Conservation (phyloP, 35 echinoderm and acorn worm genomes). For the Lytechinus variegatus region DNA sequence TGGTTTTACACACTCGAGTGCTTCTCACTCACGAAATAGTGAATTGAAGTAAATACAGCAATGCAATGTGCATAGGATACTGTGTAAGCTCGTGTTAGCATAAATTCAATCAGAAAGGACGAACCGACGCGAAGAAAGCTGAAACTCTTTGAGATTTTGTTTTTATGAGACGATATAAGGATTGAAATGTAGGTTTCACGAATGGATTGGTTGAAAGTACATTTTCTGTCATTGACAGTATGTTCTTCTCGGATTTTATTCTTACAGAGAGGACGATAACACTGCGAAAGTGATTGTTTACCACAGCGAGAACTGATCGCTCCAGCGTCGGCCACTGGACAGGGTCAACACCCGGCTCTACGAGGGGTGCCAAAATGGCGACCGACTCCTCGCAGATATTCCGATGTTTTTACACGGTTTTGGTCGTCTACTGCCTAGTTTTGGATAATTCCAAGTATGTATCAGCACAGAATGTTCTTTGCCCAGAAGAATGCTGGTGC, state of each 20-base stretch:
- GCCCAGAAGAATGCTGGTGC: constrained; percentile 66
- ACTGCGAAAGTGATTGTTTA: constrained; percentile 50
- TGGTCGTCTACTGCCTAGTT: constrained; percentile 24
- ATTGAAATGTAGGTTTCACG: constrained; percentile 46
- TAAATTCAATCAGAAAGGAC: background rate
- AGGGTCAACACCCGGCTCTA: constrained; percentile 53
- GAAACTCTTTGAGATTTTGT: background rate
- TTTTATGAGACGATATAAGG: background rate
- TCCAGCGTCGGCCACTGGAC: constrained; percentile 40
- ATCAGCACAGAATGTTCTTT: constrained; percentile 56
- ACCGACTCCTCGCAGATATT: constrained; percentile 46
- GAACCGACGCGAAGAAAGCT: background rate
- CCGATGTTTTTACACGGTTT: constrained; percentile 43
- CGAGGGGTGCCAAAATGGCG: constrained; percentile 56
- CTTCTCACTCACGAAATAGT: constrained; percentile 42
- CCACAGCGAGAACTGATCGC: constrained; percentile 45
- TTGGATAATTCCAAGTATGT: constrained; percentile 11
- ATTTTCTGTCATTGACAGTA: constrained; percentile 30
- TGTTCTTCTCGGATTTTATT: constrained; percentile 53
- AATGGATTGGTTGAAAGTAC: background rate
- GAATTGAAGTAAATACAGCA: background rate
- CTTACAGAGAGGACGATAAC: constrained; percentile 54
- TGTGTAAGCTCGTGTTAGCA: background rate
- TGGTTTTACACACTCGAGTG: constrained; percentile 50
- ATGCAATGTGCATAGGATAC: background rate